Conservation (phyloP, 2,797 vertebrate genomes). For the Neosilurus mollespiculum region DNA sequence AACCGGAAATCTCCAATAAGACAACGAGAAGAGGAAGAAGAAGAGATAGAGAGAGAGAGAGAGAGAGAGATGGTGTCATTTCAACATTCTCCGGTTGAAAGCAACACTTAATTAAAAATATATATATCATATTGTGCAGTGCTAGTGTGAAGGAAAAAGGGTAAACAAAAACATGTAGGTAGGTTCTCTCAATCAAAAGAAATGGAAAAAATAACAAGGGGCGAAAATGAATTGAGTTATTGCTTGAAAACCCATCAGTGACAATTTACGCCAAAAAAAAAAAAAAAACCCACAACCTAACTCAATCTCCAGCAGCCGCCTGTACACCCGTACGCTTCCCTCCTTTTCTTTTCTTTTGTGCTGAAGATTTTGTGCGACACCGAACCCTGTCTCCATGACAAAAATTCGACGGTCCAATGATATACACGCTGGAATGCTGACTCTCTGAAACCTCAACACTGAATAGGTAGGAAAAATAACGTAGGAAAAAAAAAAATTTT, state of each 20-base stretch:
- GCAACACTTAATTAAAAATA: background rate
- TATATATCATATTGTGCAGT: no score
- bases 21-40: constrained; percentile 32
- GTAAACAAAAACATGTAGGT: background rate
- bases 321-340: constrained; percentile 36
- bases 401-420: background rate
- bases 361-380: constrained; percentile 25
- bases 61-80: background rate
- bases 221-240: constrained; percentile 58
- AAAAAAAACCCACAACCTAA: background rate
- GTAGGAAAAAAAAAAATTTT: background rate
- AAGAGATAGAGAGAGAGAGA: background rate
- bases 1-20: background rate
- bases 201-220: background rate
- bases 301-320: constrained; percentile 36
- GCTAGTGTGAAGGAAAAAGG: background rate
- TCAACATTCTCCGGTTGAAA: background rate
- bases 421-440: constrained; percentile 58
- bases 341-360: background rate
- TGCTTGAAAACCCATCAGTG: constrained; percentile 64
- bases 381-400: background rate
- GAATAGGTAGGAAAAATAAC: constrained; percentile 14
- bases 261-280: constrained; percentile 2
- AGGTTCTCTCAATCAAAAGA: background rate
- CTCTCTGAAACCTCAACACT: constrained; percentile 21